These are phyloP conservation scores for Recurvirostra avosetta DNA, from an alignment of 2,113 vertebrate species.

Conservation along the genomic window DNA sequence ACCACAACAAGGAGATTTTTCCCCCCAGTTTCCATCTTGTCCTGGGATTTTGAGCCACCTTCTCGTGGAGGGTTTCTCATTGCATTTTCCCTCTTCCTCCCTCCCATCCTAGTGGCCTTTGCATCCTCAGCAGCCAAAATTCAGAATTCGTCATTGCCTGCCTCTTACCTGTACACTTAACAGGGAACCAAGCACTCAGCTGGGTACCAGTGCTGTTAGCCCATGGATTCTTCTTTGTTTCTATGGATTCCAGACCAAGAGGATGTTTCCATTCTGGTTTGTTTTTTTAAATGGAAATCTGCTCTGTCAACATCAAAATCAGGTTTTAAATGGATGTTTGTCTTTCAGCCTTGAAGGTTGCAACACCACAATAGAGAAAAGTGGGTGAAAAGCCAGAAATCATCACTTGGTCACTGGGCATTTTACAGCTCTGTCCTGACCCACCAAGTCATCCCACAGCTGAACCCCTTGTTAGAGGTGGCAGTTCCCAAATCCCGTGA, in stretches of 20 bases:
- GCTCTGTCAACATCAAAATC: not conserved
- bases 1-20: not conserved
- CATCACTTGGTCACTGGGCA: not conserved
- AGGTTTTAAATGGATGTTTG: not conserved
- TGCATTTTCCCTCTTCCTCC: not conserved
- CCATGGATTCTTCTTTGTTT: not conserved
- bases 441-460: not conserved
- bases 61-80: not conserved
- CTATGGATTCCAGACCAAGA: not conserved
- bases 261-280: not conserved
- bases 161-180: not conserved
- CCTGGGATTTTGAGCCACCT: not conserved
- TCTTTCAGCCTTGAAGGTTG: not conserved
- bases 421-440: not conserved
- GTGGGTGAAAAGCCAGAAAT: not conserved
- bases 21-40: not conserved
- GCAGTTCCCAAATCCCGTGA: not conserved
- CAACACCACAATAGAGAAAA: not conserved
- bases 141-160: not conserved
- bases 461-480: not conserved
- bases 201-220: not conserved
- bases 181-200: not conserved
- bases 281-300: constrained; percentile 1
- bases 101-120: not conserved
- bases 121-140: not conserved